phyloP scores from a whole-genome alignment of 2,113 vertebrate species.

The Oncorhynchus gorbuscha region DNA sequence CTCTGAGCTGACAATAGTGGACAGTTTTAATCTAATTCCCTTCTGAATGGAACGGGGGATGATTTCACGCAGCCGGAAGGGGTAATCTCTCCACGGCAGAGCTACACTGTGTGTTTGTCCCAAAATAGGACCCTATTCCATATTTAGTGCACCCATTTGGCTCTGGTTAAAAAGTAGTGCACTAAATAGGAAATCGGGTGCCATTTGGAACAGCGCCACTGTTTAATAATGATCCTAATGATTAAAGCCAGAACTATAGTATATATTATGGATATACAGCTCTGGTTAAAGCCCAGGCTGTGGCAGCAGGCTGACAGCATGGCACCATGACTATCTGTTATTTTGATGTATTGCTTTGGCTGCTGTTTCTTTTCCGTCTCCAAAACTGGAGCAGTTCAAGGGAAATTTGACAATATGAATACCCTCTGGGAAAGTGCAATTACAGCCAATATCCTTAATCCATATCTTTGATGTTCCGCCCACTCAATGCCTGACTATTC shows the following conservation, averaged over 20 bases:
- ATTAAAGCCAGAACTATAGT: conserved; percentile 18
- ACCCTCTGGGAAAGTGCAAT: conserved; percentile 32
- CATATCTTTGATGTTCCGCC: conserved; percentile 61
- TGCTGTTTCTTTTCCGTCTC: conserved; percentile 1
- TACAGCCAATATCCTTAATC: conserved; percentile 55
- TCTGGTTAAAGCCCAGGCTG: neutral
- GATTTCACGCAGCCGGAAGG: conserved; percentile 58
- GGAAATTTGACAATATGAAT: conserved; percentile 29
- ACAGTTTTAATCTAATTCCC: conserved; percentile 63
- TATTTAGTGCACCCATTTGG: no score
- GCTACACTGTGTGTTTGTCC: conserved; percentile 6
- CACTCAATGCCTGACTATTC: conserved; percentile 43
- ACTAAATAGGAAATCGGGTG: no score
- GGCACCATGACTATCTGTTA: neutral
- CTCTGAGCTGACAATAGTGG: conserved; percentile 47
- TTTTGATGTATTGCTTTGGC: neutral
- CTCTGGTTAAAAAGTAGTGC: no score
- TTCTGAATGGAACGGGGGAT: conserved; percentile 40
- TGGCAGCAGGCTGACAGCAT: neutral
- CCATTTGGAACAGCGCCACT: conserved; percentile 31
- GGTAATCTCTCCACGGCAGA: conserved; percentile 40
- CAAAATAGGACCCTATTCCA: no score
- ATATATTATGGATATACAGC: no score
- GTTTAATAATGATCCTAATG: conserved; percentile 55
- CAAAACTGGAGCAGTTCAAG: conserved; percentile 22